phyloP scores from a whole-genome alignment of 2,113 vertebrate genomes.

The Polypterus senegalus region DNA sequence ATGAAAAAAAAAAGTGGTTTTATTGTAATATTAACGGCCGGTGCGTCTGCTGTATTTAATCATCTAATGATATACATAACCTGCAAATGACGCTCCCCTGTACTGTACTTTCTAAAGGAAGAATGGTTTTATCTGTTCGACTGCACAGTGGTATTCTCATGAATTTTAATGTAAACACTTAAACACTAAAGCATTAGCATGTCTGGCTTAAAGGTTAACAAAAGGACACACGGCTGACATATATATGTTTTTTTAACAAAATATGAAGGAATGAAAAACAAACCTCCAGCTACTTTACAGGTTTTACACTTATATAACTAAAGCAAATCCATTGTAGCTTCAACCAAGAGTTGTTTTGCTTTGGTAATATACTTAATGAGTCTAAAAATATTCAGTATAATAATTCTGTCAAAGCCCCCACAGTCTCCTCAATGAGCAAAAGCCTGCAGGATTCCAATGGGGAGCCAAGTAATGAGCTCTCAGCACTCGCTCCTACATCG shows the following conservation, averaged over 20 bases:
- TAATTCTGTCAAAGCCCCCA: slow-evolving; percentile 82
- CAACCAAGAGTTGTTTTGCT: slow-evolving; percentile 74
- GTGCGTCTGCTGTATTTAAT: no score
- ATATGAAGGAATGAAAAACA: slow-evolving; percentile 56
- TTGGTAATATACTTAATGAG: slow-evolving; percentile 82
- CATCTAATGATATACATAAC: no score
- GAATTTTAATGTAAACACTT: slow-evolving; percentile 6
- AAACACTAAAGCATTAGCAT: not conserved
- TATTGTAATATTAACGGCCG: no score
- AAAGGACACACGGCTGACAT: not conserved
- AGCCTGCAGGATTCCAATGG: slow-evolving; percentile 77
- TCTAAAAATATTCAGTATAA: slow-evolving; percentile 86
- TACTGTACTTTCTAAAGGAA: not conserved
- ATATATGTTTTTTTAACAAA: slow-evolving; percentile 20
- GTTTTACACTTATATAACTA: slow-evolving; percentile 65
- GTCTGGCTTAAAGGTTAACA: slow-evolving; percentile 5
- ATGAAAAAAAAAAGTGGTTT: no score
- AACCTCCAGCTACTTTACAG: slow-evolving; percentile 36
- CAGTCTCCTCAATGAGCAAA: slow-evolving; percentile 71
- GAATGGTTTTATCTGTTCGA: not conserved
- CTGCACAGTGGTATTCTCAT: not conserved
- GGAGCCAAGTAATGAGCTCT: slow-evolving; percentile 80
- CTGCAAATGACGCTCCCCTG: no score
- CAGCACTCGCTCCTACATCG: slow-evolving; percentile 68
- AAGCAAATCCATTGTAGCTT: slow-evolving; percentile 66